Base-by-base conservation (phyloP, 2,113 vertebrate genomes). In the Conger conger region DNA sequence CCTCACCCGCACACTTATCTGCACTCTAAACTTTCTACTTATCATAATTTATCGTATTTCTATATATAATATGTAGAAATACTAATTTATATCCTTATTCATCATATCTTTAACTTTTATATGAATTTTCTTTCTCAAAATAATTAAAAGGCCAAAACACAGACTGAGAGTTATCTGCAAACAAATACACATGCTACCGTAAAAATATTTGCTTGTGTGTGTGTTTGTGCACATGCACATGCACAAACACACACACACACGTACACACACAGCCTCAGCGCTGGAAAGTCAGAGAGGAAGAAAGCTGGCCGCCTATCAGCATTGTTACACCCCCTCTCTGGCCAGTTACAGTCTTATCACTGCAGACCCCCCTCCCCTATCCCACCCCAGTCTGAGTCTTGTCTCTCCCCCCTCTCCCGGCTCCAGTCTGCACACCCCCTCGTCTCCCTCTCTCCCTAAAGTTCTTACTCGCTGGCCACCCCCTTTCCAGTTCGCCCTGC, bases 251-350 rank as follows among this genome's bases (percentile, higher is more conserved):
- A 78, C 16, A 35, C 16, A 45, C 36, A 18, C 80, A 82, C 42
- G 23, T 20, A 45, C 63, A 76, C 82, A 76, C n/a, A 83, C 40
- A 53, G 27, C 23, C 36, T 33, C 78, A 40, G 8, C 18, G n/a
- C 80, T 81, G 81, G 35, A 37, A 82, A 82, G 20, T 30, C 13
- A 45, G 80, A 81, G 33, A 60, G 50, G 33, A 38, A 36, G 78
- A 45, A 63, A 36, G 50, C 30, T 92, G 93, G 85, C 91, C 88
- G 93, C 92, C 92, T 93, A 90, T 94, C 92, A 92, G 85, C 91
- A 91, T 87, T 91, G 83, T 84, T 83, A 35, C 40, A 80, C 37
- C 82, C 84, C 53, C 23, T 50, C 80, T 82, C 84, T 87, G 87
- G 87, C 79, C 87, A 88, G 86, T 84, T 87, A 85, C 83, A 80